Conservation (phyloP, 2,797 vertebrate species). For the Malurus splendens region DNA sequence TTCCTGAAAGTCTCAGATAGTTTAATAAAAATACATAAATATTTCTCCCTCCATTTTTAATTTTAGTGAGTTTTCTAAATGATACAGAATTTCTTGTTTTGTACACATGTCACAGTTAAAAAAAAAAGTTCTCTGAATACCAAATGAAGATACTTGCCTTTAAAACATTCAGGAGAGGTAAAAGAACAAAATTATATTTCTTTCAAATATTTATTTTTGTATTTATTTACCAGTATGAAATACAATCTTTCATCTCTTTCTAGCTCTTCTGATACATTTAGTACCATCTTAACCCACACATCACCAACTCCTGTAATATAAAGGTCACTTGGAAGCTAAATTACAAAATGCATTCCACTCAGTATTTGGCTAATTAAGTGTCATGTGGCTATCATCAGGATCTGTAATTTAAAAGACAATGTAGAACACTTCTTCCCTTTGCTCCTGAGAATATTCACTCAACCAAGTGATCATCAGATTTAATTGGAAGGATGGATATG, state of each 20-base stretch:
- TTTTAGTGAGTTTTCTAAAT: not conserved
- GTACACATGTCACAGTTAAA: not conserved
- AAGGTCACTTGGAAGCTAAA: not conserved
- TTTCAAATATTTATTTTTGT: not conserved
- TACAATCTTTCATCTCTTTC: not conserved
- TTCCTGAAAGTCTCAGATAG: not conserved
- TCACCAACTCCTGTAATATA: not conserved
- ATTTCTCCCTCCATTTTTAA: not conserved
- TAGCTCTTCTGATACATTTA: not conserved
- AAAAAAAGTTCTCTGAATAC: not conserved
- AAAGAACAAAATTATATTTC: not conserved
- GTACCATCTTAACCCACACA: not conserved
- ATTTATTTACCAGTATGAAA: not conserved
- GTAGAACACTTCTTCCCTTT: not conserved
- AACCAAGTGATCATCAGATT: not conserved
- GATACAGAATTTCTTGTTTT: not conserved
- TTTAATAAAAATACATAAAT: not conserved
- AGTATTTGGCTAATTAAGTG: not conserved
- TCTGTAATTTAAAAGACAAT: not conserved
- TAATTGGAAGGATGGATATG: conserved; percentile 1
- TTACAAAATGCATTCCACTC: not conserved
- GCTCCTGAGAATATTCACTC: not conserved
- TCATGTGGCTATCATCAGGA: not conserved
- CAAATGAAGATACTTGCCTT: not conserved
- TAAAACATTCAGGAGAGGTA: not conserved